Evolutionary conservation across 1,140 invertebrate species (phyloP).

Genomic region (Pantala flavescens): DNA sequence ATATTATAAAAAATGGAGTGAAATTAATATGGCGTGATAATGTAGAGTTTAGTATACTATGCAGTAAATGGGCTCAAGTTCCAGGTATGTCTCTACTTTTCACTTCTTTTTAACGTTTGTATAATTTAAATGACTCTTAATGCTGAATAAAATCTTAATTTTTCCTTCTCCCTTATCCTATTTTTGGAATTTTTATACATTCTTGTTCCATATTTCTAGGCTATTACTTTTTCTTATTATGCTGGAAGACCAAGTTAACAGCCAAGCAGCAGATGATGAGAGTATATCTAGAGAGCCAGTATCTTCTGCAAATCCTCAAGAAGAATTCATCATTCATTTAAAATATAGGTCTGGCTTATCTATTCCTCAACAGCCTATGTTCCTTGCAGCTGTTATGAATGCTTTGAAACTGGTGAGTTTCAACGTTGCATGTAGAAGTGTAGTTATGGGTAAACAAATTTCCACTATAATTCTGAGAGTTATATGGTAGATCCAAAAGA

Average conservation of each 20-base stretch:
- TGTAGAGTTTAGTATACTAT: no score
- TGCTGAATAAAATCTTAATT: no score
- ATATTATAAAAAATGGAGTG: no score
- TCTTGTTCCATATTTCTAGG: conserved; percentile 29
- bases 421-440: neutral
- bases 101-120: no score
- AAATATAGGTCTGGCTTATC: conserved; percentile 53
- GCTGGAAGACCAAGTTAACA: conserved; percentile 57
- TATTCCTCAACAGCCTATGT: conserved; percentile 76
- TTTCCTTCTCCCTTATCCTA: no score
- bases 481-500: no score
- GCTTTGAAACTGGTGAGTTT: conserved; percentile 49
- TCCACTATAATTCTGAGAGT: no score
- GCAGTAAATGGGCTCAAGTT: no score
- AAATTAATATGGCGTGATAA: no score
- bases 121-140: no score
- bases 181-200: conserved; percentile 19
- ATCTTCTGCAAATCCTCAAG: neutral
- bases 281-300: conserved; percentile 14
- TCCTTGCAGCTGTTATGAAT: conserved; percentile 67
- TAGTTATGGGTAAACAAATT: no score
- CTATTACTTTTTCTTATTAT: conserved; percentile 64
- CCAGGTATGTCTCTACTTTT: no score
- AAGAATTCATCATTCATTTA: conserved; percentile 28
- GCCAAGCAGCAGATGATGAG: conserved; percentile 34